Conservation (phyloP, 2,888 invertebrate genomes). For the Sphecodes monilicornis region DNA sequence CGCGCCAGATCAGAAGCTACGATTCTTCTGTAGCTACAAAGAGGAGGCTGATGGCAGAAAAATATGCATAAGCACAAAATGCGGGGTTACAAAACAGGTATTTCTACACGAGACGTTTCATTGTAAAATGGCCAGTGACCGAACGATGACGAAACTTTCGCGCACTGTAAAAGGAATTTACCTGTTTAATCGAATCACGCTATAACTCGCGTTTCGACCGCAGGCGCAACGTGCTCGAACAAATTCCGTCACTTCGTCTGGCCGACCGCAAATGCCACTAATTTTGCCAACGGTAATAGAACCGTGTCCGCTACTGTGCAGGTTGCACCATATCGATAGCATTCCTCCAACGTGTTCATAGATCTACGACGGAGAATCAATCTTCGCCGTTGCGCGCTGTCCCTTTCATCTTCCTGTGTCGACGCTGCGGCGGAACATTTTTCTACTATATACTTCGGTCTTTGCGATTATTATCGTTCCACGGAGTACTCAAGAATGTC, state of each 20-base stretch:
- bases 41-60: neutral
- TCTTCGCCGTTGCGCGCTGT: conserved; percentile 21
- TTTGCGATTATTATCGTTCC: conserved; percentile 48
- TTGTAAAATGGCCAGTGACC: neutral
- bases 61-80: neutral
- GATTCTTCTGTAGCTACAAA: neutral
- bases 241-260: neutral
- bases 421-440: conserved; percentile 5
- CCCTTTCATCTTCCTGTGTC: conserved; percentile 40
- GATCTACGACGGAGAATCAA: conserved; percentile 10
- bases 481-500: conserved; percentile 19
- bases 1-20: too few species aligned
- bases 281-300: conserved; percentile 9
- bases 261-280: conserved; percentile 7
- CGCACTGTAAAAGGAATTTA: neutral
- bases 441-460: conserved; percentile 10
- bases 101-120: too few species aligned
- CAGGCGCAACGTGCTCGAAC: too few species aligned
- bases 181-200: conserved; percentile 2
- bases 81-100: neutral
- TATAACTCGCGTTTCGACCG: neutral
- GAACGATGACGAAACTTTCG: neutral
- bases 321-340: conserved; percentile 26
- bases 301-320: conserved; percentile 12
- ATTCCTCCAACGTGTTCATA: conserved; percentile 14